A percentile compares a stretch with the other conserved stretches of the same genome.
Evolutionary conservation across 1,140 invertebrate species (phyloP).

Genomic region (Ruditapes philippinarum): DNA sequence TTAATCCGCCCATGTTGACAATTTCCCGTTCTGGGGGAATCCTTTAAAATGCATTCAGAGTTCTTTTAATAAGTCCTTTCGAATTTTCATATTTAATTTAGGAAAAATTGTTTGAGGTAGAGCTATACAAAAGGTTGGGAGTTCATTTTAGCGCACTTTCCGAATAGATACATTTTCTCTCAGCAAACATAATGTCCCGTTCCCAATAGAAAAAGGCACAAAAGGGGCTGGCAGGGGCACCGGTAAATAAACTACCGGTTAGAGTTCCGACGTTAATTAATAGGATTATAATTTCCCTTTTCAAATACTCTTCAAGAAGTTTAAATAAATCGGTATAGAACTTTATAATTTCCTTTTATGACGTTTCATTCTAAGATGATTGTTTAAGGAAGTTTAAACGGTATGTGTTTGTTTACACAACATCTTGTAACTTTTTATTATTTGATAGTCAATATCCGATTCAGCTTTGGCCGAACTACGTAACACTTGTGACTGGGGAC

Average conservation of each 20-base stretch:
- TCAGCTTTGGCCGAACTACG: too few relatives aligned
- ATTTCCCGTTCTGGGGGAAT: not conserved
- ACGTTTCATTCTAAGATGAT: too few relatives aligned
- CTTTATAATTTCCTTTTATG: too few relatives aligned
- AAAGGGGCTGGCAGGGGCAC: not conserved
- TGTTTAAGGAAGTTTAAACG: not conserved
- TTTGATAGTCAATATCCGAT: too few relatives aligned
- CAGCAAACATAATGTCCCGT: not conserved
- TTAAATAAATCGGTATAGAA: too few relatives aligned
- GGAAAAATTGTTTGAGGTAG: not conserved
- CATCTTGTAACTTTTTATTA: too few relatives aligned
- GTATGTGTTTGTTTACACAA: not conserved
- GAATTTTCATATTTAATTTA: not conserved
- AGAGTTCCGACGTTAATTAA: not conserved
- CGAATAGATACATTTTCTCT: not conserved
- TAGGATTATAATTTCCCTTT: conserved; percentile 1
- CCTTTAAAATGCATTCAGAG: not conserved
- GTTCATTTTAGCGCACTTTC: not conserved
- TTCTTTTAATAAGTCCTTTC: not conserved
- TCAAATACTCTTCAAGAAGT: not conserved
- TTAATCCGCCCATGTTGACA: not conserved
- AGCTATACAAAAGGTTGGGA: not conserved
- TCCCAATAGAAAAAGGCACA: not conserved
- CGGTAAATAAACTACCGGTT: not conserved
- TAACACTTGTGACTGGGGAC: too few relatives aligned